Base-by-base conservation (phyloP, 1,140 invertebrate species). In the Cepaea nemoralis region DNA sequence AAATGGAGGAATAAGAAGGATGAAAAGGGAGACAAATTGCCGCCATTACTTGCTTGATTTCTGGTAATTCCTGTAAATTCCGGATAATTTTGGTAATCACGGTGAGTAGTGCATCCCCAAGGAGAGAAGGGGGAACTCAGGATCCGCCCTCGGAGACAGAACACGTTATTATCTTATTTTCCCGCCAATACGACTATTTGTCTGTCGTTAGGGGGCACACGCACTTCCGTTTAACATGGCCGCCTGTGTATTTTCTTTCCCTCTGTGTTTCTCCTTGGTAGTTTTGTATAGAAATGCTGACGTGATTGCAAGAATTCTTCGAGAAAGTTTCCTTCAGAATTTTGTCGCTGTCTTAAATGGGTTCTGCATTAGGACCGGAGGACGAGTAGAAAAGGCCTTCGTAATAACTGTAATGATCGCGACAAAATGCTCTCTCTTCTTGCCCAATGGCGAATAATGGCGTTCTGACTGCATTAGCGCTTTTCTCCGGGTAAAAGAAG, bases 141-240 rank as follows among this genome's bases (percentile, higher is more conserved):
- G 39, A 79, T 79, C 59, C 77, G 77, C 63, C 66, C 37, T 50
- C 27, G 42, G 77, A 79, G 77, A 69, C 59, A 67, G 77, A 69
- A 79, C 63, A 69, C 77, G 39, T 79, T 79, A 79, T 79, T 79
- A 79, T 79, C 77, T 79, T 79, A 79, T 79, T 79, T 79, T 79
- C 77, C 77, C 77, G 77, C 77, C 77, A 79, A 79, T 79, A 69
- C 59, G 42, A 69, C 77, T 79, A 79, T 79, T 79, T 79, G 77
- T 79, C 77, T 45, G 66, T 50, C 77, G 77, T 69, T 69, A 67
- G 63, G 77, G 77, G 77, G 77, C 77, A n/a, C 77, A 79, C 77
- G 77, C 66, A 79, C 77, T 79, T 79, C 77, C 77, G 77, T 59
- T 77, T 66, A 48, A 45, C 2, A 79, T 40, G 77, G 77, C 42